phyloP scores from a whole-genome alignment of 35 echinoderm and acorn worm species.

The Anneissia japonica region DNA sequence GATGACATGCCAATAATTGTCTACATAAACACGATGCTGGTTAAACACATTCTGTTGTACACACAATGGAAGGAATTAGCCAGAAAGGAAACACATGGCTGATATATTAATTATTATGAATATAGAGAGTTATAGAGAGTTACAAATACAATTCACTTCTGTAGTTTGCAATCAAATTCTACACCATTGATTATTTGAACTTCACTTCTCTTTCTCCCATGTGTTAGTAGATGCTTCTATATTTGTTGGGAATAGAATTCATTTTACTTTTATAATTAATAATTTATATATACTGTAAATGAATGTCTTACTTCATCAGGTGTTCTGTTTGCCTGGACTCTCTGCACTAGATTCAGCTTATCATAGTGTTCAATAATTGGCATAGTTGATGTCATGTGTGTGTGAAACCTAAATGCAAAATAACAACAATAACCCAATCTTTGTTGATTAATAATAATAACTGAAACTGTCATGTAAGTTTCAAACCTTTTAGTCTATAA shows the following conservation, averaged over 20 bases:
- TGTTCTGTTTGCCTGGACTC: constrained; percentile 30
- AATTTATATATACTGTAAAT: background rate
- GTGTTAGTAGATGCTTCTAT: too few relatives aligned
- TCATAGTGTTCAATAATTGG: constrained; percentile 94
- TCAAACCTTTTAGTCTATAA: too few relatives aligned
- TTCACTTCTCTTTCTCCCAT: too few relatives aligned
- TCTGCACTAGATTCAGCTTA: constrained; percentile 57
- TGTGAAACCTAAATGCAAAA: constrained; percentile 58
- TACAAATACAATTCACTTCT: too few relatives aligned
- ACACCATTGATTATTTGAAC: too few relatives aligned
- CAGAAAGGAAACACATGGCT: too few relatives aligned
- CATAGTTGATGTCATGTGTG: constrained; percentile 64
- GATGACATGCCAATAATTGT: background rate
- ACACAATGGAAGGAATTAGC: background rate
- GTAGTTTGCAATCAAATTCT: too few relatives aligned
- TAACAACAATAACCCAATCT: background rate
- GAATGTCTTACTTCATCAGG: constrained; percentile 53
- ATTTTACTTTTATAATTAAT: too few relatives aligned
- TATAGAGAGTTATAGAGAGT: too few relatives aligned
- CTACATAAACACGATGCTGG: background rate
- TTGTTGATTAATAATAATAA: background rate
- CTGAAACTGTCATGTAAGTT: too few relatives aligned
- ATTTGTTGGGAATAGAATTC: too few relatives aligned
- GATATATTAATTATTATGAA: too few relatives aligned
- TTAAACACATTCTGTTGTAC: background rate